Percentiles rank a stretch among this genome's conserved stretches.
These are phyloP conservation scores for Fulica atra DNA, from an alignment of 2,113 vertebrate genomes.

Conservation along the genomic window DNA sequence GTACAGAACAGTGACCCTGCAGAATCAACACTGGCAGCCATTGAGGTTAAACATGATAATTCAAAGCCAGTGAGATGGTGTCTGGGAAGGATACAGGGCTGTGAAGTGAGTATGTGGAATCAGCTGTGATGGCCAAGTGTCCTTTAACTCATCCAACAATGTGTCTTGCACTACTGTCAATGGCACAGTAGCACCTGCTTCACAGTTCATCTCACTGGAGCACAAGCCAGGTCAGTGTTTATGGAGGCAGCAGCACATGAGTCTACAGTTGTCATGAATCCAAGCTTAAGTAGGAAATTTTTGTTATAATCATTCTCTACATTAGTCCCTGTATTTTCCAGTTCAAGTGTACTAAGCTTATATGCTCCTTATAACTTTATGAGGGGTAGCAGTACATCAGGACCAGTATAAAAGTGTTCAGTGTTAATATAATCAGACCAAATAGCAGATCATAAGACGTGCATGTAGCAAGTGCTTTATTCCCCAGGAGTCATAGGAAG, in stretches of 20 bases:
- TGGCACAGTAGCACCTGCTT: background rate
- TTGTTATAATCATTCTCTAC: background rate
- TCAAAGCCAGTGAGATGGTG: background rate
- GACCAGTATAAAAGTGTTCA: background rate
- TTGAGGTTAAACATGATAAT: background rate
- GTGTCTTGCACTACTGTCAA: background rate
- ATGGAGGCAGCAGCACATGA: background rate
- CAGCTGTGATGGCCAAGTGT: background rate
- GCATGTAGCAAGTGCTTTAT: background rate
- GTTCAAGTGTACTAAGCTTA: background rate
- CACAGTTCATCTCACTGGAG: background rate
- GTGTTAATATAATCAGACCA: background rate
- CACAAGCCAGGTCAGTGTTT: background rate
- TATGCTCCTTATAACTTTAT: background rate
- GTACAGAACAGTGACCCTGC: background rate
- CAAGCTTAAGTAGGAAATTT: background rate
- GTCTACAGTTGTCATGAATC: background rate
- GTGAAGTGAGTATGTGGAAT: background rate
- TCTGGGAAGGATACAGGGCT: background rate
- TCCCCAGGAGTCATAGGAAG: background rate
- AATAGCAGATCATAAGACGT: background rate
- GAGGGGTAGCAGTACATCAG: background rate
- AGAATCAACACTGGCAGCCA: background rate
- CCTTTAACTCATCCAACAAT: background rate
- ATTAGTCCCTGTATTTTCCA: background rate